A percentile compares a stretch with the other conserved stretches of the same genome.
Conservation (phyloP, 2,888 invertebrate genomes). For the Pammene aurita region DNA sequence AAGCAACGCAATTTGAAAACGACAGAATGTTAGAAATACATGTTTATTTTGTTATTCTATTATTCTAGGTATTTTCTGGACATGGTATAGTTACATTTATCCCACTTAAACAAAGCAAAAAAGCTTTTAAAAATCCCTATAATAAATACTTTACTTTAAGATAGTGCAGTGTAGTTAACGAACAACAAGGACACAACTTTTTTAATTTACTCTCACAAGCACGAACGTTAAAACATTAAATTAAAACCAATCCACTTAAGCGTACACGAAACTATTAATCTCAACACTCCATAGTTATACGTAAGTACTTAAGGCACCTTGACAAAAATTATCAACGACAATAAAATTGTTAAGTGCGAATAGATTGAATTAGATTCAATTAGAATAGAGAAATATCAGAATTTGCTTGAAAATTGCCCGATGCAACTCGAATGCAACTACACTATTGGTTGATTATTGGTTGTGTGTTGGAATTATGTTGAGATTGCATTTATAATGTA, state of each 20-base stretch:
- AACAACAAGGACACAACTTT: constrained; percentile 15
- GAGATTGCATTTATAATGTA: too few species aligned
- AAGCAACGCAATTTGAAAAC: not conserved
- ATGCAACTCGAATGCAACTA: too few species aligned
- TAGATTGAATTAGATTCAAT: not conserved
- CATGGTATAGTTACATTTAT: constrained; percentile 27
- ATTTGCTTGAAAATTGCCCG: too few species aligned
- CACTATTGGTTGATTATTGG: too few species aligned
- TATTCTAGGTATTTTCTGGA: not conserved
- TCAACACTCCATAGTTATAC: constrained; percentile 22
- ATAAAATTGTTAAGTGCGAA: constrained; percentile 29
- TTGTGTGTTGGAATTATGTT: too few species aligned
- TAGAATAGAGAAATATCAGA: too few species aligned
- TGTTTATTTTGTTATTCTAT: not conserved
- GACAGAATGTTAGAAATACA: not conserved
- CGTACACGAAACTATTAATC: constrained; percentile 37
- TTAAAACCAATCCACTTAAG: constrained; percentile 23
- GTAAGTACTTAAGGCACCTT: constrained; percentile 12
- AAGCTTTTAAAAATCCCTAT: too few species aligned
- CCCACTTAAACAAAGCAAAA: too few species aligned
- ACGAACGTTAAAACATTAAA: constrained; percentile 13
- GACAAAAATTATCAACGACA: constrained; percentile 30
- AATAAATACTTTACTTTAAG: too few species aligned
- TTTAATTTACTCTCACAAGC: constrained; percentile 1
- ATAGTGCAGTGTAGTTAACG: too few species aligned